These are phyloP conservation scores for Takifugu flavidus DNA, from an alignment of 2,113 vertebrate genomes.

Conservation along the genomic window DNA sequence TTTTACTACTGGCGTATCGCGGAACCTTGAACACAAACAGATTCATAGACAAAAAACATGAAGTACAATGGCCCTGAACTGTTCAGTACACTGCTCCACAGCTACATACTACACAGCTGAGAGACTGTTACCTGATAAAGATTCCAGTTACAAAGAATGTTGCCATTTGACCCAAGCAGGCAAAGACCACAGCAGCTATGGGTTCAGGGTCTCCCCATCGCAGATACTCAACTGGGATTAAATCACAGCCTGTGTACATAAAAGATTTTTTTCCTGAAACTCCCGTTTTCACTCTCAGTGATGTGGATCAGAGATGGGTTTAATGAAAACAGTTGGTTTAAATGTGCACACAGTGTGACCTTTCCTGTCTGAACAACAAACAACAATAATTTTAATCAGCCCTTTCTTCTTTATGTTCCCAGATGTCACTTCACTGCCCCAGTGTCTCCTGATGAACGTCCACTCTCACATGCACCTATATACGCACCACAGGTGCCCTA, in stretches of 20 bases:
- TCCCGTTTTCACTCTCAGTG: neutral
- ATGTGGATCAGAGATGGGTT: neutral
- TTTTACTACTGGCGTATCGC: slow-evolving; percentile 96
- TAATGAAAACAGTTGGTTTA: neutral
- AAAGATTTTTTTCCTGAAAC: neutral
- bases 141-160: slow-evolving; percentile 92
- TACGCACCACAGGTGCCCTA: no score
- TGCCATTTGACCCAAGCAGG: slow-evolving; percentile 90
- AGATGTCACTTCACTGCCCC: no score
- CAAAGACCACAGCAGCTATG: slow-evolving; percentile 93
- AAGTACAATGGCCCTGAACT: neutral
- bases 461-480: no score
- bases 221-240: slow-evolving; percentile 92
- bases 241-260: slow-evolving; percentile 82
- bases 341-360: no score
- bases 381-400: no score
- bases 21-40: slow-evolving; percentile 57
- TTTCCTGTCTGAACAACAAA: no score
- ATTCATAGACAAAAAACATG: slow-evolving; percentile 1
- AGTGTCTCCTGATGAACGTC: no score
- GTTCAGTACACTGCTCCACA: neutral
- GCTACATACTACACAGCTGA: neutral
- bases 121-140: slow-evolving; percentile 84
- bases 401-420: no score
- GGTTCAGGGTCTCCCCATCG: slow-evolving; percentile 96